A percentile compares a stretch with the other conserved stretches of the same genome.
phyloP scores from a whole-genome alignment of 2,888 invertebrate species.

The Napeogenes sylphis region DNA sequence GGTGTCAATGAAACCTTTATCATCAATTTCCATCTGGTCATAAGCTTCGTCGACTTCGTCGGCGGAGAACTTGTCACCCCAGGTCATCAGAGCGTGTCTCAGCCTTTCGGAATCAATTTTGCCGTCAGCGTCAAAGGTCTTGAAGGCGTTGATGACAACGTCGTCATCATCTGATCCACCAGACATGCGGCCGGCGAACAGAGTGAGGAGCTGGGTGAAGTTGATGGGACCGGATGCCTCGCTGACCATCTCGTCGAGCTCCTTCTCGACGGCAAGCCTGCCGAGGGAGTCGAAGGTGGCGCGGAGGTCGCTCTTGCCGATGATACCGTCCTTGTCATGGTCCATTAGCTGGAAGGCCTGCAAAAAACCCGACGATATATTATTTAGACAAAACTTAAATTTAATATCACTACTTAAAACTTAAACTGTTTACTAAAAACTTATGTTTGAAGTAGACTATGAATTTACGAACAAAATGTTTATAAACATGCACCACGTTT shows the following conservation, averaged over 20 bases:
- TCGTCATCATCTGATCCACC: constrained; percentile 95
- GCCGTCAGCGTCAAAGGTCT: constrained; percentile 92
- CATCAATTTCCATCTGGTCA: constrained; percentile 95
- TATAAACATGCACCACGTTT: constrained; percentile 42
- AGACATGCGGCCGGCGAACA: constrained; percentile 95
- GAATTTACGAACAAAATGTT: constrained; percentile 37
- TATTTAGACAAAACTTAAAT: not conserved
- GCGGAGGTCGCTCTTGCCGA: constrained; percentile 92
- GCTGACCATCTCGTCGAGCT: constrained; percentile 91
- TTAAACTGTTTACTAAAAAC: too few relatives aligned
- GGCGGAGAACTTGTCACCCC: constrained; percentile 93
- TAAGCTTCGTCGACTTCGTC: constrained; percentile 94
- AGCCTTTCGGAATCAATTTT: constrained; percentile 93
- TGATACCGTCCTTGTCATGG: constrained; percentile 95
- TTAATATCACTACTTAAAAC: constrained; percentile 6
- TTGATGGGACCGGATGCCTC: constrained; percentile 95
- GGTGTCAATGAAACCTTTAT: constrained; percentile 93
- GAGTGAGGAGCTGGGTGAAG: constrained; percentile 94
- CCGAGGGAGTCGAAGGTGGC: constrained; percentile 95
- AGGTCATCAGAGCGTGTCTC: constrained; percentile 94
- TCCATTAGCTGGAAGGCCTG: constrained; percentile 97
- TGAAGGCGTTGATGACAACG: constrained; percentile 94
- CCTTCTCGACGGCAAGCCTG: constrained; percentile 92
- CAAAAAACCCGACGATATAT: constrained; percentile 18
- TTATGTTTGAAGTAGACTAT: too few relatives aligned